These are phyloP conservation scores for Oryzias javanicus DNA, from an alignment of 2,113 vertebrate species.

Conservation along the genomic window DNA sequence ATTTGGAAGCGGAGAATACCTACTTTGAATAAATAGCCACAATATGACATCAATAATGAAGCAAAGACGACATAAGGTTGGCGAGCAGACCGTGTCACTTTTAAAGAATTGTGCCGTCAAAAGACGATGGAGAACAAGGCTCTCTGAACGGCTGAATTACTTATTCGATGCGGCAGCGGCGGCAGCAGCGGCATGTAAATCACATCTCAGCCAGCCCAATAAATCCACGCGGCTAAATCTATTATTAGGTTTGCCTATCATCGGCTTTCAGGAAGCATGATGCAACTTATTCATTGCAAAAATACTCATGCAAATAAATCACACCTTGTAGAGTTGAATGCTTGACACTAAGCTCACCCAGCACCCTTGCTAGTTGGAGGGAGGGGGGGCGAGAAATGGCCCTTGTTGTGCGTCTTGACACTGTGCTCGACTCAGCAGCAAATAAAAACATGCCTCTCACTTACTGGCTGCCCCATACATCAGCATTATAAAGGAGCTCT, in stretches of 20 bases:
- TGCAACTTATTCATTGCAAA: conserved; percentile 39
- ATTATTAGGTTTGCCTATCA: conserved; percentile 17
- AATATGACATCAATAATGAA: conserved; percentile 42
- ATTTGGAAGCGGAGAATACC: conserved; percentile 50
- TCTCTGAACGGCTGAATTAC: conserved; percentile 1
- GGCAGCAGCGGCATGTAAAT: conserved; percentile 19
- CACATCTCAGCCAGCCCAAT: conserved; percentile 23
- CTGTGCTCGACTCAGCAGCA: conserved; percentile 69
- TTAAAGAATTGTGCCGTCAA: conserved; percentile 14
- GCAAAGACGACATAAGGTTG: conserved; percentile 19
- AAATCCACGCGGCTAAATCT: conserved; percentile 30
- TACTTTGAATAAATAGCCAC: conserved; percentile 37
- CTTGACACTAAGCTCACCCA: conserved; percentile 56
- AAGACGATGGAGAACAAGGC: not conserved
- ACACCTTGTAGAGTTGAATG: conserved; percentile 44
- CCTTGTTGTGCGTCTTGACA: conserved; percentile 78
- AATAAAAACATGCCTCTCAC: conserved; percentile 83
- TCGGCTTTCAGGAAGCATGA: conserved; percentile 31
- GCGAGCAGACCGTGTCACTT: conserved; percentile 17
- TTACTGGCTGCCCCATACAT: conserved; percentile 79
- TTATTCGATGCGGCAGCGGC: conserved; percentile 3
- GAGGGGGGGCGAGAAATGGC: conserved; percentile 74
- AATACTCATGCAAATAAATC: conserved; percentile 65
- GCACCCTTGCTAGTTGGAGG: conserved; percentile 50
- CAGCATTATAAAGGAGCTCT: conserved; percentile 72